These are phyloP conservation scores for Microplitis demolitor DNA, from an alignment of 1,140 invertebrate species.

Conservation along the genomic window DNA sequence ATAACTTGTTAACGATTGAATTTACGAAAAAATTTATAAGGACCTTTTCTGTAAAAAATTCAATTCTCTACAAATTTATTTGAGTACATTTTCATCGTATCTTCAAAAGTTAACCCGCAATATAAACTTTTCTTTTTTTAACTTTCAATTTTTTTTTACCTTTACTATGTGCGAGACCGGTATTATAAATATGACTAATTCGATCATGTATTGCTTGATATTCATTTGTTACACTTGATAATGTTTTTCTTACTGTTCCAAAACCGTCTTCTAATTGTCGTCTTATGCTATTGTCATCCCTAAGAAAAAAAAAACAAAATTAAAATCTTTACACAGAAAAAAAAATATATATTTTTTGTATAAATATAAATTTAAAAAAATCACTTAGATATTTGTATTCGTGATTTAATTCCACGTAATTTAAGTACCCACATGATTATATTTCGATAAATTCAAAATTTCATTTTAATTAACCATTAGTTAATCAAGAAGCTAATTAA, in stretches of 20 bases:
- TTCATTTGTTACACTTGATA: conserved; percentile 40
- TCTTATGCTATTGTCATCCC: conserved; percentile 30
- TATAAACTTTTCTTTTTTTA: neutral
- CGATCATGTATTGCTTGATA: conserved; percentile 36
- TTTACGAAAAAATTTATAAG: neutral
- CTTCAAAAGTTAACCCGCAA: neutral
- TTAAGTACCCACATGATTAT: no score
- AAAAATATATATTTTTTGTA: no score
- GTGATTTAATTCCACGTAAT: no score
- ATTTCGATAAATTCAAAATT: no score
- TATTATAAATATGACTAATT: conserved; percentile 43
- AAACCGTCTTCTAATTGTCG: conserved; percentile 46
- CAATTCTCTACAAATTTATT: no score
- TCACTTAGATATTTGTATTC: no score
- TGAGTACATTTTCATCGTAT: neutral
- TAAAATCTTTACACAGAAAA: neutral
- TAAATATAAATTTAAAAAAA: no score
- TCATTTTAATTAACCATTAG: no score
- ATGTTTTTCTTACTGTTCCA: conserved; percentile 43
- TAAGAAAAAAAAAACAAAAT: conserved; percentile 20
- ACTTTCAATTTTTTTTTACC: conserved; percentile 36
- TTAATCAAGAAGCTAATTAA: no score
- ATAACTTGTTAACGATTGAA: neutral
- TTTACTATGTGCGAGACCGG: conserved; percentile 49
- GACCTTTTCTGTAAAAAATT: no score